Percentiles rank a stretch among this genome's conserved stretches.
Conservation (phyloP, 2,888 invertebrate genomes). For the Nowickia ferox region DNA sequence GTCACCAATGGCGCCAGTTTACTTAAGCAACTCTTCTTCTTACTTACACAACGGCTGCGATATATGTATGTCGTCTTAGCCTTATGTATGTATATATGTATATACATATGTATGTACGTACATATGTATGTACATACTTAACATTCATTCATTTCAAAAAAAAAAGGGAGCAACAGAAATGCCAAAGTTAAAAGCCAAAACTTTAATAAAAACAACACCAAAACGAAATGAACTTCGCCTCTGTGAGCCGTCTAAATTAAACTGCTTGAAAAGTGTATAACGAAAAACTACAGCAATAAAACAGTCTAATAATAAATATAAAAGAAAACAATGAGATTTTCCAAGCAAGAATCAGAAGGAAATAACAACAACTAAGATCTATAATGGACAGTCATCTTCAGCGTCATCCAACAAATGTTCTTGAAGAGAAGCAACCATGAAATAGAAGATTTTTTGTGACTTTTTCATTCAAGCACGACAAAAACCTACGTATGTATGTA, state of each 20-base stretch:
- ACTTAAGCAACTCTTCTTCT: constrained; percentile 67
- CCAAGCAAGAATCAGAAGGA: constrained; percentile 38
- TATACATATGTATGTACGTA: neutral
- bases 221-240: constrained; percentile 51
- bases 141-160: neutral
- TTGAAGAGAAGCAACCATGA: constrained; percentile 56
- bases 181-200: constrained; percentile 68
- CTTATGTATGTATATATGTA: neutral
- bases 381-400: constrained; percentile 59
- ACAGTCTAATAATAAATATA: neutral
- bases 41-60: constrained; percentile 33
- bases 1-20: constrained; percentile 74
- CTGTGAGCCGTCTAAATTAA: constrained; percentile 54
- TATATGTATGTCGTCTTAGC: constrained; percentile 45
- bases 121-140: neutral
- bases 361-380: constrained; percentile 37
- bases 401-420: constrained; percentile 52
- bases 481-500: too few relatives aligned
- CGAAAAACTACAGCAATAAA: constrained; percentile 35
- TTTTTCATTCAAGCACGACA: constrained; percentile 40
- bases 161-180: constrained; percentile 32
- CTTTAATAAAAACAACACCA: constrained; percentile 49
- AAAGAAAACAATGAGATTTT: constrained; percentile 35
- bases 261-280: constrained; percentile 57
- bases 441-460: constrained; percentile 53